A percentile compares a stretch with the other conserved stretches of the same genome.
Conservation (phyloP, 2,888 invertebrate species). For the Rhingia campestris region DNA sequence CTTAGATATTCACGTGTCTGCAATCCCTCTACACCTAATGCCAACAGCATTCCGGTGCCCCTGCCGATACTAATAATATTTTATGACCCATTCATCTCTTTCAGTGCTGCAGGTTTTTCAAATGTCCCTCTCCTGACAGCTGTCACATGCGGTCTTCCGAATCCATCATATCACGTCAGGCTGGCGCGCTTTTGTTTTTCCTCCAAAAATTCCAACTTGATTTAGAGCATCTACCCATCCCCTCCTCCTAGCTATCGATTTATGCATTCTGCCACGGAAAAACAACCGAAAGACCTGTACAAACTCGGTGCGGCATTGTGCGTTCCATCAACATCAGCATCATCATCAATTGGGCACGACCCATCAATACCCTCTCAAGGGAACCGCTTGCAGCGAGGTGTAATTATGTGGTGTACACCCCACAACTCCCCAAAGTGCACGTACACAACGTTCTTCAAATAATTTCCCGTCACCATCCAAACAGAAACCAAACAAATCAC, state of each 20-base stretch:
- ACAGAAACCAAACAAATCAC: constrained; percentile 35
- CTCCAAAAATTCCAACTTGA: background rate
- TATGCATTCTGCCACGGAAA: constrained; percentile 3
- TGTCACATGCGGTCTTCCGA: background rate
- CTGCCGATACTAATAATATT: background rate
- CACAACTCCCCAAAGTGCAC: background rate
- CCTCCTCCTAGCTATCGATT: background rate
- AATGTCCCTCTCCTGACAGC: constrained; percentile 9
- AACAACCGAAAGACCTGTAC: constrained; percentile 24
- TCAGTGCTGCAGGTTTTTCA: background rate
- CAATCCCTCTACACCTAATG: background rate
- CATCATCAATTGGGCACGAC: constrained; percentile 63
- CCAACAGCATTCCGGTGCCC: background rate
- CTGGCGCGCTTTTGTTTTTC: constrained; percentile 4
- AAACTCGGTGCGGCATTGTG: constrained; percentile 14
- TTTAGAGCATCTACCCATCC: background rate
- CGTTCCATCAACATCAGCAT: constrained; percentile 36
- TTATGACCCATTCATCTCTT: background rate
- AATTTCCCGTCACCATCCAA: constrained; percentile 41
- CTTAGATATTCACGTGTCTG: background rate
- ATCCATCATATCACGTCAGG: constrained; percentile 29
- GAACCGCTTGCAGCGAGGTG: constrained; percentile 18
- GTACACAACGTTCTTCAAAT: constrained; percentile 37
- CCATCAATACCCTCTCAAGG: constrained; percentile 51
- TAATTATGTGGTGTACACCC: constrained; percentile 32